phyloP scores from a whole-genome alignment of 2,797 vertebrate genomes.

The Linurgus olivaceus region DNA sequence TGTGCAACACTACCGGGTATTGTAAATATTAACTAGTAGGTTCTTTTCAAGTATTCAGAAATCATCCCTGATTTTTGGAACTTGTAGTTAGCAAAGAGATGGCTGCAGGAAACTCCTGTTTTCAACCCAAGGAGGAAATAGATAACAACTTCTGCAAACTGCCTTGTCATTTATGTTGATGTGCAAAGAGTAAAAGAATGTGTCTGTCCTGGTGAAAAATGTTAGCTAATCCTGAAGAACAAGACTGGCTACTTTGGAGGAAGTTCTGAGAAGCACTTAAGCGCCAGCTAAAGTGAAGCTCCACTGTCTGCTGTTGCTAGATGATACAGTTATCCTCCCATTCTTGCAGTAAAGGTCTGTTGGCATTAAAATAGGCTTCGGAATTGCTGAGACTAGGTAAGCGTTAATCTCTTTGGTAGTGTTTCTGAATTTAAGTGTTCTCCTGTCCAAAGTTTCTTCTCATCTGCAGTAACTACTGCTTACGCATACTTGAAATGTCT shows the following conservation, averaged over 20 bases:
- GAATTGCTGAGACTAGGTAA: background rate
- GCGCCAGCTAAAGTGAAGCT: background rate
- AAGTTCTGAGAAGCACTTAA: background rate
- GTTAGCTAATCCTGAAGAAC: background rate
- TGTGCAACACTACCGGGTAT: accelerated
- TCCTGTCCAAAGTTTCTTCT: background rate
- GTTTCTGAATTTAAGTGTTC: background rate
- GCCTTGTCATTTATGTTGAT: background rate
- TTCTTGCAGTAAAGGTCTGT: background rate
- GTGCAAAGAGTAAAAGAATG: background rate
- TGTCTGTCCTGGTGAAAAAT: background rate
- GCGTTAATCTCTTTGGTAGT: background rate
- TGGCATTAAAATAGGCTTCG: background rate
- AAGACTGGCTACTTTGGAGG: background rate
- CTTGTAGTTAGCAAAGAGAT: background rate
- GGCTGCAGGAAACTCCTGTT: background rate
- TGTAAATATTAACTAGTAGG: background rate
- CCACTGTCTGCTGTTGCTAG: background rate
- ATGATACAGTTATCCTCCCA: background rate
- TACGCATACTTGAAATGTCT: background rate
- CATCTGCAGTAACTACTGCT: background rate
- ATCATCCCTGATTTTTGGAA: background rate
- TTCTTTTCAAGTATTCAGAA: background rate
- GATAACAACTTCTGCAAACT: background rate
- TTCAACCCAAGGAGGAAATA: background rate